These are phyloP conservation scores for Drosophila prosaltans DNA, from an alignment of 1,140 invertebrate genomes.

Conservation along the genomic window DNA sequence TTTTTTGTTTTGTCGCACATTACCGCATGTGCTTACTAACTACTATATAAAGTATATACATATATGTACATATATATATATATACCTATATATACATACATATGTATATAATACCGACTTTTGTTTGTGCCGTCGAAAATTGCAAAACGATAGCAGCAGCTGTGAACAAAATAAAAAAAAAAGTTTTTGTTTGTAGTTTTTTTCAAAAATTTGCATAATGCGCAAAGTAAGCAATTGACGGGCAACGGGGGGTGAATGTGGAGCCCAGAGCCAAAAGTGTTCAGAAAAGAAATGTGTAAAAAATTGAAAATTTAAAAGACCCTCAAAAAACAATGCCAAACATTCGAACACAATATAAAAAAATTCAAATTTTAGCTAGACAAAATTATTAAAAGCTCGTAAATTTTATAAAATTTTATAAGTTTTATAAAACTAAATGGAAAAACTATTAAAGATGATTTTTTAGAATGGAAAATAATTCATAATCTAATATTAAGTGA, in stretches of 20 bases:
- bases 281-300: not conserved
- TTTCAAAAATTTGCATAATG: slow-evolving; percentile 48
- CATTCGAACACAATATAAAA: not conserved
- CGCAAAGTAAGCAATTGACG: slow-evolving; percentile 36
- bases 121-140: slow-evolving; percentile 20
- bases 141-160: slow-evolving; percentile 28
- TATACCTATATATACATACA: not conserved
- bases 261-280: not conserved
- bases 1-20: slow-evolving; percentile 6
- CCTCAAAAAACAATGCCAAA: not conserved
- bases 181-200: slow-evolving; percentile 36
- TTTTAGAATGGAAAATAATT: no score
- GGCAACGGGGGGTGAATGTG: not conserved
- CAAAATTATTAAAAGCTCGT: no score
- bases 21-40: slow-evolving; percentile 26
- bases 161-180: slow-evolving; percentile 29
- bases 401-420: no score
- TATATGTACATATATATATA: not conserved
- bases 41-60: not conserved
- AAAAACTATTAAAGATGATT: no score
- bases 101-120: not conserved
- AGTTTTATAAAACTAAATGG: no score
- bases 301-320: slow-evolving; percentile 20
- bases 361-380: no score
- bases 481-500: no score